Evolutionary conservation across 2,888 invertebrate species (phyloP).

Genomic region (Helobdella robusta): DNA sequence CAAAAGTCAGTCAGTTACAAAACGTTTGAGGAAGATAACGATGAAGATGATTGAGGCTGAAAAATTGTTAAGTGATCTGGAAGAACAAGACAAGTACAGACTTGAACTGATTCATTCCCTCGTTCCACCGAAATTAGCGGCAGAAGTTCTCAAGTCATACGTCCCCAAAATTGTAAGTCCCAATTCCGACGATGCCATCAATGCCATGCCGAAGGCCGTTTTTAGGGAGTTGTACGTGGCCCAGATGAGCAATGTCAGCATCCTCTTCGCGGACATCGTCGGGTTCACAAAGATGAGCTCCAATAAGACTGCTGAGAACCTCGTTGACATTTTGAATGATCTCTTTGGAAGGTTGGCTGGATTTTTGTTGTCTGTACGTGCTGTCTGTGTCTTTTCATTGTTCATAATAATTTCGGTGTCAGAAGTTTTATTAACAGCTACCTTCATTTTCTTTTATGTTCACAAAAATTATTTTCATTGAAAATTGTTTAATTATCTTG

Average conservation of each 20-base stretch:
- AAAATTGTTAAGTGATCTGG: background rate
- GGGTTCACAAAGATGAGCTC: constrained; percentile 95
- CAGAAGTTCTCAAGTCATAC: constrained; percentile 45
- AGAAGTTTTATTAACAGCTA: too few species aligned
- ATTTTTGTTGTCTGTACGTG: too few species aligned
- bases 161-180: constrained; percentile 33
- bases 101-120: constrained; percentile 67
- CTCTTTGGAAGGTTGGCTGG: constrained; percentile 78
- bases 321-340: constrained; percentile 88
- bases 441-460: too few species aligned
- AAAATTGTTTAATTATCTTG: too few species aligned
- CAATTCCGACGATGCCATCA: background rate
- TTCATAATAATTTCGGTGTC: too few species aligned
- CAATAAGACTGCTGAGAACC: constrained; percentile 86
- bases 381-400: too few species aligned
- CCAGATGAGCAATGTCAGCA: constrained; percentile 88
- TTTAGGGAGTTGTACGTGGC: constrained; percentile 95
- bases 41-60: background rate
- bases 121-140: constrained; percentile 85
- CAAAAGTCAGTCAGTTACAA: too few species aligned
- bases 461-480: too few species aligned
- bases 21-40: too few species aligned
- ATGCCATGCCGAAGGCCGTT: background rate
- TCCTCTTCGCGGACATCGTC: constrained; percentile 92
- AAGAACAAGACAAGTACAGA: background rate